A percentile compares a stretch with the other conserved stretches of the same genome.
Evolutionary conservation across 2,888 invertebrate genomes (phyloP).

Genomic region (Cylindroiulus punctatus): DNA sequence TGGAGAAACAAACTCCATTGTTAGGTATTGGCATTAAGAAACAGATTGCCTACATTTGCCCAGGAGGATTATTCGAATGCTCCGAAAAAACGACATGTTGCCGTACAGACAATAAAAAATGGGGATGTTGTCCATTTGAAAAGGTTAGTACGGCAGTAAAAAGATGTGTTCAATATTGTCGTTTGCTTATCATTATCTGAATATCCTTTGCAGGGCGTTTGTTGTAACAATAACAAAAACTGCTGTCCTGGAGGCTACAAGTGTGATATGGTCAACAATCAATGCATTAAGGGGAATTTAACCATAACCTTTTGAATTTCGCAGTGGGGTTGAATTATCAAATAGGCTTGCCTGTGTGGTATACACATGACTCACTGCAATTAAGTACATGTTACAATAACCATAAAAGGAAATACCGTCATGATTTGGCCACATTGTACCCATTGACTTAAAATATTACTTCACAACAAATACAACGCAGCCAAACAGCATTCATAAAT

Average conservation of each 20-base stretch:
- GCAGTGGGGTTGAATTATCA: background rate
- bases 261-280: conserved; percentile 23
- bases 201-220: conserved; percentile 24
- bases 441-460: no score
- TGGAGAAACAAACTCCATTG: background rate
- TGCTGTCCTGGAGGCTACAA: conserved; percentile 46
- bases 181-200: background rate
- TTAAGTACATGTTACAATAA: background rate
- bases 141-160: conserved; percentile 4
- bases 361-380: no score
- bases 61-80: conserved; percentile 2
- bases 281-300: background rate
- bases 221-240: conserved; percentile 6
- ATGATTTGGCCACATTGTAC: no score
- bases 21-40: background rate
- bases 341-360: background rate
- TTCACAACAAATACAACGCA: no score
- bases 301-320: background rate
- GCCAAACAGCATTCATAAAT: no score
- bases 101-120: background rate
- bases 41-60: background rate
- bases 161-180: background rate
- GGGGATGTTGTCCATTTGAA: conserved; percentile 20
- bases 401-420: background rate
- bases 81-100: background rate